These are phyloP conservation scores for Triops cancriformis DNA, from an alignment of 1,140 invertebrate genomes.

Conservation along the genomic window DNA sequence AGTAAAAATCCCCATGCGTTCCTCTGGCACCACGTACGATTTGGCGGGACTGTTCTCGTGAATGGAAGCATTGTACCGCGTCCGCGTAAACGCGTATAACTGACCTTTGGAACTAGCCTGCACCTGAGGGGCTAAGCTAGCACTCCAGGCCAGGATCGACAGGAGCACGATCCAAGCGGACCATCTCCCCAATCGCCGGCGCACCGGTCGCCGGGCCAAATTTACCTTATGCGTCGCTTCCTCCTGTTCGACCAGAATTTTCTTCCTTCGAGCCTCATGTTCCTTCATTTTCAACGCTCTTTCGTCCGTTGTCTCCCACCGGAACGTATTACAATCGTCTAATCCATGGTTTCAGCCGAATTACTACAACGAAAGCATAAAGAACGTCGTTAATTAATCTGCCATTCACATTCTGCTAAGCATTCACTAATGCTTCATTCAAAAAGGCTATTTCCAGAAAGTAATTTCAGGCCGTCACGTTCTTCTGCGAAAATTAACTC, in stretches of 20 bases:
- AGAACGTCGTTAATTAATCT: neutral
- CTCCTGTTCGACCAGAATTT: neutral
- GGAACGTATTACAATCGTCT: neutral
- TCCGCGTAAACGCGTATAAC: slow-evolving; percentile 55
- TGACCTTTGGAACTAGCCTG: neutral
- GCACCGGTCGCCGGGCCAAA: neutral
- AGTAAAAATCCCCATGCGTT: slow-evolving; percentile 58
- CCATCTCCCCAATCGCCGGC: slow-evolving; percentile 18
- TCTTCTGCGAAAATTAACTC: too few relatives aligned
- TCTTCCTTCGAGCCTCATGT: neutral
- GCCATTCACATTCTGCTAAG: neutral
- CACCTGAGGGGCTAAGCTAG: neutral
- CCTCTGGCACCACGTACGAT: slow-evolving; percentile 57
- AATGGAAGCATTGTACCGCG: slow-evolving; percentile 79
- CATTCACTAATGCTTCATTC: neutral
- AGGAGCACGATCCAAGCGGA: neutral
- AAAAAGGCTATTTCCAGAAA: neutral
- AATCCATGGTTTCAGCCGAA: neutral
- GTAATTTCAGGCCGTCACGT: too few relatives aligned
- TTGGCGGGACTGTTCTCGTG: slow-evolving; percentile 83
- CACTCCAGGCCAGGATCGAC: neutral
- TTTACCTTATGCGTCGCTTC: neutral
- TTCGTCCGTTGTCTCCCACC: neutral
- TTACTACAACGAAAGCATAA: neutral
- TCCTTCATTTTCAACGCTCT: neutral